Evolutionary conservation across 2,888 invertebrate species (phyloP), one percentile per base, ranked within the genome.

Genomic region (Parochlus steinenii): DNA sequence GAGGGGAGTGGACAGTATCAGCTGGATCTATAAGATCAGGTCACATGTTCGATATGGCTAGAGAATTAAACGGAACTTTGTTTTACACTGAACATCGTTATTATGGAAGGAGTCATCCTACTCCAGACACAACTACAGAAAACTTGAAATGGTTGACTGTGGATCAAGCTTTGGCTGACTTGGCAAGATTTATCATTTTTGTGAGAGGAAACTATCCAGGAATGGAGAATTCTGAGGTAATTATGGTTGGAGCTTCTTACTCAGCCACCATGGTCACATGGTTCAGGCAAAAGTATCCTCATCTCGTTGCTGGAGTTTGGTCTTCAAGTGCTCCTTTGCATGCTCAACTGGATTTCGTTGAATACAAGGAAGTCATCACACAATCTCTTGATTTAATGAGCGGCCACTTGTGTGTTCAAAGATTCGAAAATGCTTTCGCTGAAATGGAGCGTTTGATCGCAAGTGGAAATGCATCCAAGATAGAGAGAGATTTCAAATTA

Each of bases 41-140:
- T 23, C 49, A 58, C 15, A 63, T 67, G 53, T 54, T 55, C 34
- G 54, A 58, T 14, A 46, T 61, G 40, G 64, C 61, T 2, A 40
- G 47, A 31, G 42, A 54, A 18, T 59, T 62, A 44, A 52, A 55
- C 27, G 74, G 67, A 14, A 52, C 63, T 31, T 56, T 67, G 49
- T 64, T 68, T 42, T 61, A 62, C 42, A 57, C 71, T 23, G 74
- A 74, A 47, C 74, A 74, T 50, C 58, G 74, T 41, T 74, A 60
- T 52, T 74, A 74, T 50, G 74, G 74, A 26, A 47, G 62, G 37
- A 71, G 70, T 46, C 59, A 52, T 39, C 72, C 72, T 2, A 67
- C 67, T 14, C 11, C 27, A 5, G 20, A 35, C 12, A 26, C 35
- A 2, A 33, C 60, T 8, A 45, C 63, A 0, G 58, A 61, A 42